These are phyloP conservation scores for Tipula unca DNA, from an alignment of 2,888 invertebrate species.

Conservation along the genomic window DNA sequence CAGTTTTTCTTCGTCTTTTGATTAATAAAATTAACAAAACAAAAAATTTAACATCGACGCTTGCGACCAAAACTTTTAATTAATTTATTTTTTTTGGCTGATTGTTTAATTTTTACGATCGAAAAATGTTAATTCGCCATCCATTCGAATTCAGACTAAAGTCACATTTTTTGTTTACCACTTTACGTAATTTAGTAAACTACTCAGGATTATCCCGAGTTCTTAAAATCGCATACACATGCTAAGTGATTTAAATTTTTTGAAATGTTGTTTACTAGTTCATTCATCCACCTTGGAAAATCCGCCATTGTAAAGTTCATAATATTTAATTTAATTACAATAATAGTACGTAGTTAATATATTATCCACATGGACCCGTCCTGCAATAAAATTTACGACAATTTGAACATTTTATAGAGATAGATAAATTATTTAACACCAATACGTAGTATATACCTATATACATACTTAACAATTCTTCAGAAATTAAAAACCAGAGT, in stretches of 20 bases:
- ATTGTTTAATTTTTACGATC: background rate
- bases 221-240: background rate
- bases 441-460: too few species aligned
- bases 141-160: background rate
- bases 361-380: too few species aligned
- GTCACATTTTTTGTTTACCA: background rate
- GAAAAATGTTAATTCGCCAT: background rate
- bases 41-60: background rate
- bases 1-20: background rate
- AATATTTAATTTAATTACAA: background rate
- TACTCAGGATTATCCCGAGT: background rate
- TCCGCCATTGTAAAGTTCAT: too few species aligned
- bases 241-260: background rate
- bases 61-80: background rate
- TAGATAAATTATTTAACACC: background rate
- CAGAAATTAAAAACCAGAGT: background rate
- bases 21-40: background rate
- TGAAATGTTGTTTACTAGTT: background rate
- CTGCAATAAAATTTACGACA: background rate
- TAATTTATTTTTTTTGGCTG: background rate
- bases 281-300: background rate
- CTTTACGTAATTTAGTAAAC: too few species aligned
- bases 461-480: too few species aligned
- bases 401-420: background rate
- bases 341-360: background rate